Evolutionary conservation across 2,888 invertebrate genomes (phyloP), one percentile per base, ranked within the genome.

Genomic region (Vesta saturnalis): DNA sequence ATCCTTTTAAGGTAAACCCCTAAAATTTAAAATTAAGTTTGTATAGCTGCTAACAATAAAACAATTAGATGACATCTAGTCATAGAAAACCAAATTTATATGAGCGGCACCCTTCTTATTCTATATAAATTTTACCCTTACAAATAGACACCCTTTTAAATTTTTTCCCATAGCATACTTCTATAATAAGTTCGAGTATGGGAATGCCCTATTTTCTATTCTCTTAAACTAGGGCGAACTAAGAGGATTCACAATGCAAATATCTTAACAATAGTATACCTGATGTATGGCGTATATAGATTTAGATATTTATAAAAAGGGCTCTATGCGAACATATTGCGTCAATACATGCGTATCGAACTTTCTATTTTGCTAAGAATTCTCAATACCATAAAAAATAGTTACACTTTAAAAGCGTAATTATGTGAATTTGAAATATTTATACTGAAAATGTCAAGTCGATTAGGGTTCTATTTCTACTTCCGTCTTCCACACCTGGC

Each of bases 121-220:
- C 30, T 64, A 67, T 63, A 59, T 35, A 30, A 62, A 69, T 55
- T 63, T 64, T 58, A 64, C 65, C 72, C 71, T 67, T 66, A 47
- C 16, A 30, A 30, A 30, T 54, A 61, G 60, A 60, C 23, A 69
- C 70, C 72, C 69, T 66, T 73, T 18, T 63, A 46, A 67, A 62
- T 70, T 66, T 64, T 70, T 73, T 73, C 73, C 73, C 73, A 73
- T 72, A 72, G 69, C 39, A 39, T 39, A 39, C 2, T 3, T n/a
- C n/a, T n/a, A n/a, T 2, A n/a, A 58, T 65, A 70, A 62, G 55
- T 63, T 47, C 47, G 39, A 55, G 64, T 70, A 71, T 72, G 70
- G 68, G 72, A 72, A 71, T 70, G 70, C 67, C 70, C 73, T 64
- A 72, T 73, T 73, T 73, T 73, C 73, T 73, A 73, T 73, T 73